Percentiles rank a stretch among this genome's conserved stretches.
These are phyloP conservation scores for Pseudorectes ferrugineus DNA, from an alignment of 2,113 vertebrate species.

Conservation along the genomic window DNA sequence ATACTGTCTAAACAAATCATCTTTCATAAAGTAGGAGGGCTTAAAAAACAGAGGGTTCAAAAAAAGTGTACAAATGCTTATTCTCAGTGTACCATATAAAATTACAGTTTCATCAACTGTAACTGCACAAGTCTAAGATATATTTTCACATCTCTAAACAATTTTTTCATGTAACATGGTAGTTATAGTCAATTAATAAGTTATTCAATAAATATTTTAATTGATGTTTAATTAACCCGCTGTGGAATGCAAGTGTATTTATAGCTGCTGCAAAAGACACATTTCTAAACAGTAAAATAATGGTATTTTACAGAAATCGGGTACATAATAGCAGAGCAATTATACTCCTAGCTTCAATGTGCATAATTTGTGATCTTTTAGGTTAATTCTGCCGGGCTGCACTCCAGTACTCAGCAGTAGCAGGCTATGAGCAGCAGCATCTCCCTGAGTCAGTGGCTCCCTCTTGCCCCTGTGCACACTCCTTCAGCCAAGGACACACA, in stretches of 20 bases:
- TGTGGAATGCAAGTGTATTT: not conserved
- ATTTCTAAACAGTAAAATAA: conserved; percentile 53
- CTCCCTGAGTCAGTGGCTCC: not conserved
- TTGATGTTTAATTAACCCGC: conserved; percentile 24
- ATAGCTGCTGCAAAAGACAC: conserved; percentile 9
- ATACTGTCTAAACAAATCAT: not conserved
- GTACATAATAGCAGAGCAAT: conserved; percentile 40
- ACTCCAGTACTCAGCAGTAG: conserved; percentile 37
- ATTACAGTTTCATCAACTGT: not conserved
- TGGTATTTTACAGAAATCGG: conserved; percentile 40
- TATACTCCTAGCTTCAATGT: conserved; percentile 30
- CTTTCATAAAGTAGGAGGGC: not conserved
- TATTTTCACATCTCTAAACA: conserved; percentile 18
- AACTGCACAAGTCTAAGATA: not conserved
- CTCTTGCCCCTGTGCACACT: not conserved
- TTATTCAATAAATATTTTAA: conserved; percentile 58
- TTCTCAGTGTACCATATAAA: not conserved
- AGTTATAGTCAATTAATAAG: conserved; percentile 58
- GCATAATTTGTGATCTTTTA: conserved; percentile 43
- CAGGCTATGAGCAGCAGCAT: not conserved
- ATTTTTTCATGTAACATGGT: not conserved
- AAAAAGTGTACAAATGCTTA: not conserved
- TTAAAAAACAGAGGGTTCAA: not conserved
- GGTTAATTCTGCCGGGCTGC: conserved; percentile 53
- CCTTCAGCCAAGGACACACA: not conserved